Conservation (phyloP, 1,140 invertebrate genomes). For the Drosophila repleta region DNA sequence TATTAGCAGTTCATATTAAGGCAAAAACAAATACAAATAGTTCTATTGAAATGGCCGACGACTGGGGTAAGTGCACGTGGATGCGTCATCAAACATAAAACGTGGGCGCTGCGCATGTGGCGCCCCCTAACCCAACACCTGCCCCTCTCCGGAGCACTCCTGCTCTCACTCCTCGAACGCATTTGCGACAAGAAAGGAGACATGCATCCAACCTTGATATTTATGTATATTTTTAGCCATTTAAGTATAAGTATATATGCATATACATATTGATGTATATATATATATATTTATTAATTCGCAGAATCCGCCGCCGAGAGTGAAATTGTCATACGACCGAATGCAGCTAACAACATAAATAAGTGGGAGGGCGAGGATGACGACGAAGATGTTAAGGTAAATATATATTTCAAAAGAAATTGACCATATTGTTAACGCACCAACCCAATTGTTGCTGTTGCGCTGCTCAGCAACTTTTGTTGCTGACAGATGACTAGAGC, state of each 20-base stretch:
- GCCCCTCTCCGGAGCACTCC: neutral
- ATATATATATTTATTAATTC: conserved; percentile 12
- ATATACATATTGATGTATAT: neutral
- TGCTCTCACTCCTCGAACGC: neutral
- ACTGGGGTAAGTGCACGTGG: conserved; percentile 78
- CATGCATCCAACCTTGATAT: conserved; percentile 66
- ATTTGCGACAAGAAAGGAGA: conserved; percentile 29
- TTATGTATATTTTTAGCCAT: conserved; percentile 69
- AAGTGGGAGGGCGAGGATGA: conserved; percentile 96
- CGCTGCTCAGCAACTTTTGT: conserved; percentile 18
- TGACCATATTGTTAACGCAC: conserved; percentile 3
- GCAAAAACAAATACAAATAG: conserved; percentile 17
- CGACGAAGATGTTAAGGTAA: conserved; percentile 93
- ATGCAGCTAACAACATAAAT: conserved; percentile 84
- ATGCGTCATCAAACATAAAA: conserved; percentile 63
- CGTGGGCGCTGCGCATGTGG: conserved; percentile 64
- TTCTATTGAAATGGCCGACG: conserved; percentile 71
- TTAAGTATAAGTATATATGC: neutral
- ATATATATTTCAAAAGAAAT: neutral
- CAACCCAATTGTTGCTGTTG: conserved; percentile 7
- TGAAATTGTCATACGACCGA: conserved; percentile 73
- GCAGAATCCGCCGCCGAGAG: conserved; percentile 76
- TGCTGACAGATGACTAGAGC: conserved; percentile 5
- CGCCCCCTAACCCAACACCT: conserved; percentile 15
- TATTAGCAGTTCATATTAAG: conserved; percentile 42